Evolutionary conservation across 2,113 vertebrate species (phyloP).

Genomic region (Urocolius indicus): DNA sequence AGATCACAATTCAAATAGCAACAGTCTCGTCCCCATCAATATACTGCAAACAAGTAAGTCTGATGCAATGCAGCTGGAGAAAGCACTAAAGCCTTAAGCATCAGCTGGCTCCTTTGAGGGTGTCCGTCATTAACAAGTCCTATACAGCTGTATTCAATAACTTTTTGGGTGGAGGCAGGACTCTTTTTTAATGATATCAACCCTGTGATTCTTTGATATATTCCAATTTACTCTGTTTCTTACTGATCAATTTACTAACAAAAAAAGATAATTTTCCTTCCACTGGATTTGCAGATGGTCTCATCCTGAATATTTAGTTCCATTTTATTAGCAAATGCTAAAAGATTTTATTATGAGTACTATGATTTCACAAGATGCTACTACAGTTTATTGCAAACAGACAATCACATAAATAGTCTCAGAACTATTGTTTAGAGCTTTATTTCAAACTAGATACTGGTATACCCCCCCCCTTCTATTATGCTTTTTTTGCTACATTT

Average conservation of each 20-base stretch:
- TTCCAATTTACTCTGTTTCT: not conserved
- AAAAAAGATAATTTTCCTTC: not conserved
- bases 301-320: not conserved
- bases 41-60: not conserved
- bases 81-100: not conserved
- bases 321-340: not conserved
- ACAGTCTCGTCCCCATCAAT: not conserved
- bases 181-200: not conserved
- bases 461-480: not conserved
- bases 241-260: not conserved
- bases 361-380: not conserved
- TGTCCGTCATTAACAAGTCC: not conserved
- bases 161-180: not conserved
- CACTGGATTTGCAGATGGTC: not conserved
- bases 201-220: no score
- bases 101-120: not conserved
- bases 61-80: not conserved
- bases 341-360: no score
- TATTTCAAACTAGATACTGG: not conserved
- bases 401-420: not conserved
- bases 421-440: not conserved
- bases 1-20: accelerated
- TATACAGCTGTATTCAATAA: not conserved
- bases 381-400: not conserved
- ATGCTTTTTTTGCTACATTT: not conserved